A percentile compares a stretch with the other conserved stretches of the same genome.
Conservation (phyloP, 2,888 invertebrate species). For the Platerodrilus igneus region DNA sequence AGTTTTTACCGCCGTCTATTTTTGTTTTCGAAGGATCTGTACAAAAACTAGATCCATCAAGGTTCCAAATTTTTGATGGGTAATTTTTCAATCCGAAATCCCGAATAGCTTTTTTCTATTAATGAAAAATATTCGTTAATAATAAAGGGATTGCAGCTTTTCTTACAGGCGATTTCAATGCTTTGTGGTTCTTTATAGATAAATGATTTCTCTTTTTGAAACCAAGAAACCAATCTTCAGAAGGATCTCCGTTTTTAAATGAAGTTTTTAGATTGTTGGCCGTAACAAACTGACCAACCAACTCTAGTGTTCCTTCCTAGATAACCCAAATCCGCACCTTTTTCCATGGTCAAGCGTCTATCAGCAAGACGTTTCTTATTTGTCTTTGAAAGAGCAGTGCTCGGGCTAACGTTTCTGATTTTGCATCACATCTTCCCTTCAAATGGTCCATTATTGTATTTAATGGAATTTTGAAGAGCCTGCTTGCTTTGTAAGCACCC, state of each 20-base stretch:
- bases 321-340: slow-evolving; percentile 35
- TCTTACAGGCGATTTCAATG: slow-evolving; percentile 33
- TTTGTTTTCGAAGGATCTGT: slow-evolving; percentile 19
- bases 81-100: too few relatives aligned
- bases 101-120: too few relatives aligned
- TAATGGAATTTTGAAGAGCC: too few relatives aligned
- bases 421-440: too few relatives aligned
- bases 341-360: too few relatives aligned
- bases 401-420: too few relatives aligned
- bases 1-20: slow-evolving; percentile 18
- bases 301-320: slow-evolving; percentile 33
- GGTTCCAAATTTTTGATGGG: slow-evolving; percentile 31
- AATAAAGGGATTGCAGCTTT: slow-evolving; percentile 25
- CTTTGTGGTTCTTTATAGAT: slow-evolving; percentile 37
- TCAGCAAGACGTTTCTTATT: too few relatives aligned
- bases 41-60: slow-evolving; percentile 22
- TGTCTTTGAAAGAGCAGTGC: too few relatives aligned
- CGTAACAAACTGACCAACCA: slow-evolving; percentile 32
- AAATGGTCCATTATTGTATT: too few relatives aligned
- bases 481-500: too few relatives aligned
- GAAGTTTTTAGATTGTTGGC: slow-evolving; percentile 31
- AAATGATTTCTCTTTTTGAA: slow-evolving; percentile 35
- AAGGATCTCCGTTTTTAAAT: slow-evolving; percentile 35
- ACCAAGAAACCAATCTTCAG: slow-evolving; percentile 34
- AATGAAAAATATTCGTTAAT: slow-evolving; percentile 13